Conservation (phyloP, 2,888 invertebrate genomes). For the Tetropium fuscum region DNA sequence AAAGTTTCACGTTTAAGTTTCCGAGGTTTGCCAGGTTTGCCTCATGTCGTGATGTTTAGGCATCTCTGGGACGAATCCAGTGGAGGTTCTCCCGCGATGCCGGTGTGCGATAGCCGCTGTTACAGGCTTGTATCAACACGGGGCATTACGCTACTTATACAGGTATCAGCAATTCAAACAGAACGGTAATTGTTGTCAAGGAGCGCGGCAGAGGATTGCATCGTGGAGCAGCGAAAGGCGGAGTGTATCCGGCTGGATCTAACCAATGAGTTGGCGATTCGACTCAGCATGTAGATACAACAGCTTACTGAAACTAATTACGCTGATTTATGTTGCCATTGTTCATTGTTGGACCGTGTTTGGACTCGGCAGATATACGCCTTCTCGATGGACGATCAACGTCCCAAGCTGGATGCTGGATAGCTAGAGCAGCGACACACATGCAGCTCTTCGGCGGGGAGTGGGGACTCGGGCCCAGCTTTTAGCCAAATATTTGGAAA, state of each 20-base stretch:
- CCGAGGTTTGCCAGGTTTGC: too few species aligned
- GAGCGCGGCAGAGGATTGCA: constrained; percentile 25
- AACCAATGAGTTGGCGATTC: constrained; percentile 76
- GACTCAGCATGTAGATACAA: constrained; percentile 67
- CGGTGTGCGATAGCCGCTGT: constrained; percentile 41
- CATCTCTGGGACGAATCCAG: too few species aligned
- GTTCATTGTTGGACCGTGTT: constrained; percentile 84
- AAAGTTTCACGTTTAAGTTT: too few species aligned
- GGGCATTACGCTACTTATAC: constrained; percentile 39
- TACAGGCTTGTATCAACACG: constrained; percentile 47
- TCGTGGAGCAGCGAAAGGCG: constrained; percentile 67
- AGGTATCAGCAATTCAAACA: constrained; percentile 33
- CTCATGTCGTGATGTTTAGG: too few species aligned
- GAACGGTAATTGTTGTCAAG: constrained; percentile 31
- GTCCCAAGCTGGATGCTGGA: constrained; percentile 6
- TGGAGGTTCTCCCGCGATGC: constrained; percentile 35
- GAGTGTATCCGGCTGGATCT: constrained; percentile 68
- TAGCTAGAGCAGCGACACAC: constrained; percentile 5
- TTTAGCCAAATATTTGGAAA: constrained; percentile 7
- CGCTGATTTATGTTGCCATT: constrained; percentile 95
- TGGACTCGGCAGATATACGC: constrained; percentile 64
- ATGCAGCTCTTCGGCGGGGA: constrained; percentile 7
- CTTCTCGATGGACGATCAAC: constrained; percentile 50
- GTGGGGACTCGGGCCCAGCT: constrained; percentile 1
- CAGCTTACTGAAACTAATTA: constrained; percentile 84